Evolutionary conservation across 2,797 vertebrate genomes (phyloP).

Genomic region (Tauraco hartlaubi): DNA sequence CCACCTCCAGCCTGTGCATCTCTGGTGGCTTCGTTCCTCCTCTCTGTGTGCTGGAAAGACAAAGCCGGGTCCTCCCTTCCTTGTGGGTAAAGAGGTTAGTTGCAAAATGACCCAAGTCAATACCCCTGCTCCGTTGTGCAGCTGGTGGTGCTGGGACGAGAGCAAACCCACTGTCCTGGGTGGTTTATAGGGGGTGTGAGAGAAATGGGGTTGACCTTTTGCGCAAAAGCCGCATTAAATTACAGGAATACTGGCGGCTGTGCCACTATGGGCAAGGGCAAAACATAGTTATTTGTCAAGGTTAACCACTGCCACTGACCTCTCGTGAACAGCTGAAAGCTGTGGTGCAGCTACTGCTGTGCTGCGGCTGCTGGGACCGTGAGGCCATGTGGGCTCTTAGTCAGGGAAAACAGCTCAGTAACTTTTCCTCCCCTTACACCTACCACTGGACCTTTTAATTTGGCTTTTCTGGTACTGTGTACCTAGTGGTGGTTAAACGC

Average conservation of each 20-base stretch:
- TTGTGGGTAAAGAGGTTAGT: background rate
- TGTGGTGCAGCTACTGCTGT: background rate
- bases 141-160: rapidly evolving
- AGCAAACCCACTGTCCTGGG: background rate
- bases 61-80: background rate
- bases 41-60: background rate
- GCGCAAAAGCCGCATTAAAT: background rate
- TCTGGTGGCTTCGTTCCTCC: background rate
- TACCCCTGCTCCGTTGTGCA: rapidly evolving
- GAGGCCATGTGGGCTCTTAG: rapidly evolving
- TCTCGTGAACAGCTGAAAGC: background rate
- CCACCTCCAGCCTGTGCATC: background rate
- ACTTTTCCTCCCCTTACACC: background rate
- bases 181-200: rapidly evolving
- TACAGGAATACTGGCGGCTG: background rate
- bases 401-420: background rate
- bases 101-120: background rate
- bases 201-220: background rate
- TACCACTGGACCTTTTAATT: background rate
- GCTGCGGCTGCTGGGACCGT: background rate
- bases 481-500: background rate
- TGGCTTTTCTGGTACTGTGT: background rate
- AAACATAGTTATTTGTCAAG: background rate
- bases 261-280: slow-evolving; percentile 2
- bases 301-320: slow-evolving; percentile 17